A percentile compares a stretch with the other conserved stretches of the same genome.
Conservation (phyloP, 2,113 vertebrate species). For the Elachura formosa region DNA sequence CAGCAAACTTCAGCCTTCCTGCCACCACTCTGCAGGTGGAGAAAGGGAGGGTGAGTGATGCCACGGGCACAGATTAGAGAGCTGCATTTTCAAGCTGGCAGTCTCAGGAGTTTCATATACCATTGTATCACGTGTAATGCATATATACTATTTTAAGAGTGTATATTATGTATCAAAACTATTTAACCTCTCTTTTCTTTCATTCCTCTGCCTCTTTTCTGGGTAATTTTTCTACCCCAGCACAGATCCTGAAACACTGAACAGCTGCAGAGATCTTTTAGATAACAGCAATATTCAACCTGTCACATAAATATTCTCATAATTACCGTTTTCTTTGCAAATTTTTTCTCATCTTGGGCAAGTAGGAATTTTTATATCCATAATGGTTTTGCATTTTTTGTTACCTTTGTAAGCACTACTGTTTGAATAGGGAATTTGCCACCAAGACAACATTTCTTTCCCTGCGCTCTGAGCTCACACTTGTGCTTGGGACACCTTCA, state of each 20-base stretch:
- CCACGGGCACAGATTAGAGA: neutral
- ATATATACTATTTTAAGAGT: neutral
- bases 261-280: neutral
- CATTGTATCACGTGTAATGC: neutral
- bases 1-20: neutral
- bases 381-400: neutral
- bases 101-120: neutral
- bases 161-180: neutral
- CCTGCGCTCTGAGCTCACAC: neutral
- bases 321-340: neutral
- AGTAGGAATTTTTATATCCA: neutral
- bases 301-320: neutral
- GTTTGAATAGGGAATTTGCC: neutral
- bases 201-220: neutral
- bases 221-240: neutral
- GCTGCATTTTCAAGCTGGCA: neutral
- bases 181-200: neutral
- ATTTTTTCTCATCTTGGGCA: neutral
- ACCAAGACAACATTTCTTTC: fast-evolving
- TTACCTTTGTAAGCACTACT: neutral
- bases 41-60: neutral
- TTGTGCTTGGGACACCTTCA: neutral
- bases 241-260: neutral
- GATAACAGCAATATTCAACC: neutral
- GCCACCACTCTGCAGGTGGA: neutral